Percentiles rank a stretch among this genome's conserved stretches.
Conservation (phyloP, 2,888 invertebrate genomes). For the Chromoteleia sp. region DNA sequence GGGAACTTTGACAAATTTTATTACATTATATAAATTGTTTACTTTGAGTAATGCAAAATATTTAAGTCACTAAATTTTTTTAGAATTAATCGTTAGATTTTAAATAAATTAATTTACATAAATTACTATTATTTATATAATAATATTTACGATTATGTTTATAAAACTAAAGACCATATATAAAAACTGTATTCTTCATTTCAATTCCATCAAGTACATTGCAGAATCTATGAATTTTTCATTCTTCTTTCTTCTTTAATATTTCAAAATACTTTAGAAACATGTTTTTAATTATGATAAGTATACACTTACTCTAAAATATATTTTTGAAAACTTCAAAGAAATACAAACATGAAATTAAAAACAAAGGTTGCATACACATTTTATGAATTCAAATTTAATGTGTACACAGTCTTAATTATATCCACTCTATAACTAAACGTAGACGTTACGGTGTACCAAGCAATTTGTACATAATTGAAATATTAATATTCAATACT, state of each 20-base stretch:
- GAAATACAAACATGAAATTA: constrained; percentile 12
- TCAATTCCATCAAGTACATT: too few species aligned
- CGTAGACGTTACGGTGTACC: constrained; percentile 27
- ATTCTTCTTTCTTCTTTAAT: neutral
- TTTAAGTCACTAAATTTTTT: too few species aligned
- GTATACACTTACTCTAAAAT: neutral
- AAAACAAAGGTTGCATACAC: constrained; percentile 15
- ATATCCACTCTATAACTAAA: constrained; percentile 25
- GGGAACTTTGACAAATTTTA: too few species aligned
- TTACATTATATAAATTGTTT: too few species aligned
- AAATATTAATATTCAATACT: constrained; percentile 41
- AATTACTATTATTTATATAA: too few species aligned
- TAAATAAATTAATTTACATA: too few species aligned
- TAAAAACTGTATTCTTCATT: too few species aligned
- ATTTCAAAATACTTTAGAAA: neutral
- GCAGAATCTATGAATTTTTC: neutral
- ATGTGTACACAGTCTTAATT: constrained; percentile 30
- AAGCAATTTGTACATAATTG: constrained; percentile 37
- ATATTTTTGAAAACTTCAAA: neutral
- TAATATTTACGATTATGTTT: too few species aligned
- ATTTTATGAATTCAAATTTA: constrained; percentile 30
- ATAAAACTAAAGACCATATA: too few species aligned
- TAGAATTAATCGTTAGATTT: too few species aligned
- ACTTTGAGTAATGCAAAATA: too few species aligned
- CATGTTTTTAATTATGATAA: neutral